Evolutionary conservation across 1,140 invertebrate species (phyloP).

Genomic region (Antheraea mylitta): DNA sequence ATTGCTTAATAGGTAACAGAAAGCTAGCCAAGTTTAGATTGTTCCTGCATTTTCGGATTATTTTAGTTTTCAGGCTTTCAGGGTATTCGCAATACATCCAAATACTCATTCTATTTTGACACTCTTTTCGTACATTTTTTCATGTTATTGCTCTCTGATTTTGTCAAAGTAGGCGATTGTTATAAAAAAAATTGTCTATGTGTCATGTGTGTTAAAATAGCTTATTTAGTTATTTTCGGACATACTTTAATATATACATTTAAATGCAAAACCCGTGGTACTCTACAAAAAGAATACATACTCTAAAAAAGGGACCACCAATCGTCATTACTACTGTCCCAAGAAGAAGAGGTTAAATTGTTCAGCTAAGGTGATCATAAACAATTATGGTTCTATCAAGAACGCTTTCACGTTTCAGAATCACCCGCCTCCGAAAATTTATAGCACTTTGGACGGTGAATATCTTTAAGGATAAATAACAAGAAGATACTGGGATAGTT

Average conservation of each 20-base stretch:
- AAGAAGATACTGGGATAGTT: not conserved
- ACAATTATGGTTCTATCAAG: slow-evolving; percentile 17
- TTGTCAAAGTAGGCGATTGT: too few relatives aligned
- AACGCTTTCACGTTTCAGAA: slow-evolving; percentile 20
- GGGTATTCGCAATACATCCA: too few relatives aligned
- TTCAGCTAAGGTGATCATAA: slow-evolving; percentile 23
- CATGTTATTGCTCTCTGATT: too few relatives aligned
- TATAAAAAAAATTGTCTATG: too few relatives aligned
- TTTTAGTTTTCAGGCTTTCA: too few relatives aligned
- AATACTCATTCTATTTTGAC: too few relatives aligned
- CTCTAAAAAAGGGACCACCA: slow-evolving; percentile 14
- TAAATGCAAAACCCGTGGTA: not conserved
- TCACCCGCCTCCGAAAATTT: slow-evolving; percentile 26
- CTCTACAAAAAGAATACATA: slow-evolving; percentile 28
- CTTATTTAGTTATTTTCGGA: not conserved
- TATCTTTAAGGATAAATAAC: not conserved
- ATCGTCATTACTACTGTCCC: slow-evolving; percentile 29
- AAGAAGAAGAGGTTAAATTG: slow-evolving; percentile 28
- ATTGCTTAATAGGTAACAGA: too few relatives aligned
- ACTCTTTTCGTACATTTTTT: too few relatives aligned
- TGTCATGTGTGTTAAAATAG: too few relatives aligned
- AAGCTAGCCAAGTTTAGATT: too few relatives aligned
- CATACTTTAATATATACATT: not conserved
- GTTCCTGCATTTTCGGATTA: too few relatives aligned
- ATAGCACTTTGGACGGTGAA: not conserved